Evolutionary conservation across 2,113 vertebrate species (phyloP), one percentile per base, ranked within the genome.

Genomic region (Suricata suricatta): DNA sequence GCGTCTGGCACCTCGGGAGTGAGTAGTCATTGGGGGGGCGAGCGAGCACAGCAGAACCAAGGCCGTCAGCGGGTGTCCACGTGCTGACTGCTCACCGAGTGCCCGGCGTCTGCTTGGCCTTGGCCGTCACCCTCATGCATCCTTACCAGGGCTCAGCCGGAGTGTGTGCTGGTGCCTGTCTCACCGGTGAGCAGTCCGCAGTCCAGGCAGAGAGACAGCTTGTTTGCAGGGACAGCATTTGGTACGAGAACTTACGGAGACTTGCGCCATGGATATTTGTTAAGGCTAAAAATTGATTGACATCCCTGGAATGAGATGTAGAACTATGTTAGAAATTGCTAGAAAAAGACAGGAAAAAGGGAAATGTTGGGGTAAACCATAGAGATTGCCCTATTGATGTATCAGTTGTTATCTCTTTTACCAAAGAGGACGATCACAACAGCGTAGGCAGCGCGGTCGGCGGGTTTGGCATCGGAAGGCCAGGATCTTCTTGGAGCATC

Each of bases 91-190:
- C 57, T 60, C 57, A 23, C 21, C 8, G 57, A 8, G 57, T 60
- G 21, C 57, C 57, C 21, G 57, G 21, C 57, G 7, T 60, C 57
- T 60, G 57, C 57, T 60, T 60, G 21, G 21, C 57, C 21, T 60
- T 60, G 57, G 8, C 57, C 57, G 23, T 10, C 2, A 0, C 17
- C 12, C 23, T n/a, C 0, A 0, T 0, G 0, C 5, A 0, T 25
- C 50, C 19, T 82, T 68, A 66, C 47, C 44, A 0, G 1, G 35
- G 71, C 52, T 1, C n/a, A 38, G 14, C 17, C 29, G 79, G 60
- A 50, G 15, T 44, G 29, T 38, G 27, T 47, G 35, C 79, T 90
- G 27, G 41, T 64, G 17, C 50, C 33, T 11, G 3, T 33, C 17
- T 69, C 47, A 52, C 21, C 7, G 66, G 33, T 57, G 27, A 68